Evolutionary conservation across 2,888 invertebrate species (phyloP).

Genomic region (Dryomyza anilis): DNA sequence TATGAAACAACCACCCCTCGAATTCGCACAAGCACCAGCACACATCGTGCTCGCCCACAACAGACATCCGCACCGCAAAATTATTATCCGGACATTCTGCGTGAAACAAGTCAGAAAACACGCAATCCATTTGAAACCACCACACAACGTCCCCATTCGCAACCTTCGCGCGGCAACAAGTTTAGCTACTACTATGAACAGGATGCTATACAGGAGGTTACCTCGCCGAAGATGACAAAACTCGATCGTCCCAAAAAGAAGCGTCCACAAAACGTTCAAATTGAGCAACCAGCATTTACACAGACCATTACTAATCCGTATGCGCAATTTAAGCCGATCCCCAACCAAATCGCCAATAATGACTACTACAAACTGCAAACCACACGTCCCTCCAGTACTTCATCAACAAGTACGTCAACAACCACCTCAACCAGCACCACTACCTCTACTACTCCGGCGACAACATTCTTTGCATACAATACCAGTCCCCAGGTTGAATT

Average conservation of each 20-base stretch:
- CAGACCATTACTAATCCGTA: constrained; percentile 49
- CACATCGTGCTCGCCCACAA: constrained; percentile 33
- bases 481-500: constrained; percentile 52
- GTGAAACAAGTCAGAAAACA: constrained; percentile 31
- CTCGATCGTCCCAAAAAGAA: constrained; percentile 57
- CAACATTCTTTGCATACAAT: constrained; percentile 49
- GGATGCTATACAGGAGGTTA: constrained; percentile 55
- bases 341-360: constrained; percentile 55
- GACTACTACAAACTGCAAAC: constrained; percentile 52
- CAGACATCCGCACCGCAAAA: constrained; percentile 41
- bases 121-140: constrained; percentile 43
- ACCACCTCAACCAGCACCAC: constrained; percentile 63
- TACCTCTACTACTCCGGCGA: constrained; percentile 48
- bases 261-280: constrained; percentile 47
- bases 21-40: constrained; percentile 27
- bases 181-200: constrained; percentile 52
- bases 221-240: constrained; percentile 51
- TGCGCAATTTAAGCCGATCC: constrained; percentile 50
- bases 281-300: constrained; percentile 41
- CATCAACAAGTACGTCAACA: constrained; percentile 60
- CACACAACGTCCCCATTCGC: constrained; percentile 40
- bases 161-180: constrained; percentile 50
- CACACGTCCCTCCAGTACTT: constrained; percentile 41
- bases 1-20: constrained; percentile 34
- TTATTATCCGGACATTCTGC: constrained; percentile 36